Base-by-base conservation (phyloP, 2,888 invertebrate species). In the Acronicta alni region DNA sequence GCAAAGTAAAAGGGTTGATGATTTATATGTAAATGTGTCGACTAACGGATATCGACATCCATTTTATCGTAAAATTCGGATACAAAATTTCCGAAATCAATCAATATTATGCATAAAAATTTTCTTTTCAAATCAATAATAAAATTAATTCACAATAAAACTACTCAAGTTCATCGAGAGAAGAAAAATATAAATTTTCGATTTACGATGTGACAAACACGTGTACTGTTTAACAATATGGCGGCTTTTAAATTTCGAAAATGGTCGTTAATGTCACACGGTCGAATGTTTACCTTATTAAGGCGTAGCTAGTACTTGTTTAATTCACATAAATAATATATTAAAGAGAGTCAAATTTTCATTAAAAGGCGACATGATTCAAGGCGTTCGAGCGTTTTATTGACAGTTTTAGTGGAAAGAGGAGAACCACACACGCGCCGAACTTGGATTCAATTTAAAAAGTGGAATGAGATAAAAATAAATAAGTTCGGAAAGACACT, bases 381-480 rank as follows among this genome's bases (percentile, higher is more conserved):
- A 83, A 85, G 83, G 75, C 72, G 82, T 79, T 82, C 79, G 83
- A 84, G 80, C 81, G 80, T 88, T 92, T 92, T 92, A 93, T 92
- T 91, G 93, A 92, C 92, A 92, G 91, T 87, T 92, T 92, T 90
- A 92, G 89, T 88, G 85, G 84, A 83, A 84, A 82, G 82, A 79
- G 82, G 81, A 86, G 88, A 86, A 86, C 93, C 92, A 92, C 93
- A 92, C 93, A 92, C 93, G 89, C 86, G 89, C 92, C 92, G 90
- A 87, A 82, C 86, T 80, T 83, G 89, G 89, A 91, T 92, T 93
- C 93, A 93, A 93, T 93, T 94, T 93, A 92, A 94, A 93, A 92
- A 91, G 88, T 89, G 89, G 89, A 93, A 93, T 92, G 92, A 92
- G 92, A 93, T 91, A 92, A 93, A 92, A 92, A 94, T 93, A 94